Percentiles rank a stretch among this genome's conserved stretches.
Evolutionary conservation across 2,888 invertebrate genomes (phyloP).

Genomic region (Thymelicus lineola): DNA sequence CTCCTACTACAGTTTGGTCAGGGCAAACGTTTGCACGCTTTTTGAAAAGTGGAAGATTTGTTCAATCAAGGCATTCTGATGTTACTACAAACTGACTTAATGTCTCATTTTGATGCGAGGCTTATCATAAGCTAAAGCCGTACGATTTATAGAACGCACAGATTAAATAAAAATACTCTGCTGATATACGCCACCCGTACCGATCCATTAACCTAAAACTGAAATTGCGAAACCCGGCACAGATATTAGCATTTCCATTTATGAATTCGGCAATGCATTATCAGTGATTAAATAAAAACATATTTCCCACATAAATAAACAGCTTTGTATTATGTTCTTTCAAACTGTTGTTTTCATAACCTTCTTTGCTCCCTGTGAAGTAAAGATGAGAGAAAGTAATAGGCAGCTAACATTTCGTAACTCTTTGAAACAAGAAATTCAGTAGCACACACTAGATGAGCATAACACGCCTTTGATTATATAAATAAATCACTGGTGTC

Average conservation of each 20-base stretch:
- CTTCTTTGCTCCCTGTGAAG: constrained; percentile 71
- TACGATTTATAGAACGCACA: neutral
- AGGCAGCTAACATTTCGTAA: constrained; percentile 70
- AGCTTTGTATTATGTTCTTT: constrained; percentile 17
- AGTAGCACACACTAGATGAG: constrained; percentile 23
- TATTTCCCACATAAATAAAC: neutral
- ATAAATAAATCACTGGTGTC: constrained; percentile 35
- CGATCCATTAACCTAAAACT: constrained; percentile 18
- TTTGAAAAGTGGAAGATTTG: neutral
- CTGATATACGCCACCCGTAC: constrained; percentile 7
- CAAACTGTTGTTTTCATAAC: constrained; percentile 73
- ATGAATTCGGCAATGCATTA: constrained; percentile 14
- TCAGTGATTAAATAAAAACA: neutral
- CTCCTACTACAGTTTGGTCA: constrained; percentile 6
- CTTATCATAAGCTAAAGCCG: neutral
- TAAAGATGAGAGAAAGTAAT: constrained; percentile 75
- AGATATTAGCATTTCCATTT: constrained; percentile 13
- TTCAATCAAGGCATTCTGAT: neutral
- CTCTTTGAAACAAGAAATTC: constrained; percentile 67
- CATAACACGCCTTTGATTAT: constrained; percentile 28
- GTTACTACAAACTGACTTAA: neutral
- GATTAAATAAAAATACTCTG: constrained; percentile 20
- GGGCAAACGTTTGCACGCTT: neutral
- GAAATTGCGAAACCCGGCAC: constrained; percentile 10
- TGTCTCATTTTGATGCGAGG: neutral